These are phyloP conservation scores for Enteromius trimaculatus DNA, from an alignment of 2,797 vertebrate species.

Conservation along the genomic window DNA sequence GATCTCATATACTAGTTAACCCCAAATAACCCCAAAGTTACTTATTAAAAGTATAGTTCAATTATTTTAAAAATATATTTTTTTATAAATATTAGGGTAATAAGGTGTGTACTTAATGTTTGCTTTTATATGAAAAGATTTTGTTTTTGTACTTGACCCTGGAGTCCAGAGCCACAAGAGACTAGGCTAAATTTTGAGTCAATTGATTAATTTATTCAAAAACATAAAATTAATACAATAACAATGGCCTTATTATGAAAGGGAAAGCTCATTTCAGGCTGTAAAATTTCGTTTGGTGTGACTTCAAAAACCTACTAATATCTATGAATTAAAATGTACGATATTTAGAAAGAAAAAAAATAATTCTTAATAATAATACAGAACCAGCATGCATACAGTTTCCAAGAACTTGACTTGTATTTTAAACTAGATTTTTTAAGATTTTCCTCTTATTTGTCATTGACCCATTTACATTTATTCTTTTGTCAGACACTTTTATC, in stretches of 20 bases:
- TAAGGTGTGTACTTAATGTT: background rate
- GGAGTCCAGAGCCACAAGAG: background rate
- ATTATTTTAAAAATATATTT: background rate
- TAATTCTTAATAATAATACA: background rate
- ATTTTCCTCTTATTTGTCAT: background rate
- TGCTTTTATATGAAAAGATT: background rate
- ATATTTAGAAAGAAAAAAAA: no score
- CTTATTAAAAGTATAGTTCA: no score
- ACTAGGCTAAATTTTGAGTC: background rate
- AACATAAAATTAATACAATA: background rate
- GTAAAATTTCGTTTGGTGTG: background rate
- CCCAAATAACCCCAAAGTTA: no score
- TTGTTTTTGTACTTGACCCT: background rate
- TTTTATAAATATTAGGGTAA: background rate
- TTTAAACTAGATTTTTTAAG: background rate
- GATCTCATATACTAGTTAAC: no score
- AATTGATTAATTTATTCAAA: background rate
- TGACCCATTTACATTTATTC: background rate
- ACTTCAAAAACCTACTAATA: background rate
- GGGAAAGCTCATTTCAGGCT: background rate
- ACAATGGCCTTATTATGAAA: background rate
- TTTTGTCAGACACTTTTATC: slow-evolving; percentile 7
- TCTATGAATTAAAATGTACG: background rate
- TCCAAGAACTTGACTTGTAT: background rate
- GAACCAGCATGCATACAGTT: background rate